Evolutionary conservation across 1,140 invertebrate species (phyloP).

Genomic region (Hylaeus volcanicus): DNA sequence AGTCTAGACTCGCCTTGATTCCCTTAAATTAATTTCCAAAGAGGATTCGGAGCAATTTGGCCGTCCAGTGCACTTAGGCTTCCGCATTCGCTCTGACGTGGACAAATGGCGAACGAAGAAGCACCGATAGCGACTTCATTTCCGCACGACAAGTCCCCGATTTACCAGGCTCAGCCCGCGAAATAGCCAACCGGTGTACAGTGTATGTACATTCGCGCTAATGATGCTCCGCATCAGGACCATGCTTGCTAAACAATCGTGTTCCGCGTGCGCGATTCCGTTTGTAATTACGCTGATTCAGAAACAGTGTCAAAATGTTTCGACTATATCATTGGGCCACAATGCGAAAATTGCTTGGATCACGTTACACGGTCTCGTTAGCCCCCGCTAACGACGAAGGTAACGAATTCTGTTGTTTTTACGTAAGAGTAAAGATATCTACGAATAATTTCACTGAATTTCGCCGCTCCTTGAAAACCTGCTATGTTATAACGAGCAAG

Average conservation of each 20-base stretch:
- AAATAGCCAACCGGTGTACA: not conserved
- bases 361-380: not conserved
- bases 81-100: too few species aligned
- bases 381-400: not conserved
- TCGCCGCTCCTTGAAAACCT: not conserved
- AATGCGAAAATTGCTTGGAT: conserved; percentile 15
- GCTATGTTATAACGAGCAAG: not conserved
- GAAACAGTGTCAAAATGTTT: conserved; percentile 39
- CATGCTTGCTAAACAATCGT: conserved; percentile 31
- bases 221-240: conserved; percentile 54
- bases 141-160: conserved; percentile 11
- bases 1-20: too few species aligned
- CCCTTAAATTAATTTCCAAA: too few species aligned
- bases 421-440: not conserved
- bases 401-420: not conserved
- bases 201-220: conserved; percentile 43
- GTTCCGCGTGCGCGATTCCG: conserved; percentile 13
- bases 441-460: not conserved
- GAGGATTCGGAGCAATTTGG: too few species aligned
- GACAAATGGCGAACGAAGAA: not conserved
- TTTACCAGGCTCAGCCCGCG: conserved; percentile 3
- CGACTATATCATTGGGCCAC: not conserved
- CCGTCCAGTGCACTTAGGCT: too few species aligned
- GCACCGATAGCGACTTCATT: conserved; percentile 13
- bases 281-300: conserved; percentile 48